Evolutionary conservation across 2,113 vertebrate species (phyloP).

Genomic region (Pagrus major): DNA sequence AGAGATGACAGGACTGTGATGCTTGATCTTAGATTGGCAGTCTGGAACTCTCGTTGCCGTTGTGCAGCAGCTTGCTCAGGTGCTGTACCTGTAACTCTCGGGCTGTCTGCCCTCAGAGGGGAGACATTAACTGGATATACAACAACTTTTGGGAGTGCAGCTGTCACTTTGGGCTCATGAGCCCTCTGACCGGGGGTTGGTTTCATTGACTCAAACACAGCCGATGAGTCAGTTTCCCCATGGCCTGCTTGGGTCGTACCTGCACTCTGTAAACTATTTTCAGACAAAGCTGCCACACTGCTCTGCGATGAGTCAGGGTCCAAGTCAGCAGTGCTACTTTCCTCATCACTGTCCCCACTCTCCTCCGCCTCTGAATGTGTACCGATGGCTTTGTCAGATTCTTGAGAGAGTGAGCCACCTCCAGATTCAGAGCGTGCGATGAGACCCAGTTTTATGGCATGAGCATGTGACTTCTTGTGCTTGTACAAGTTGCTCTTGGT

Average conservation of each 20-base stretch:
- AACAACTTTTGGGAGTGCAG: conserved; percentile 93
- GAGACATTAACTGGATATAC: conserved; percentile 92
- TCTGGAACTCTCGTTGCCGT: conserved; percentile 88
- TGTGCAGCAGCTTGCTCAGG: conserved; percentile 87
- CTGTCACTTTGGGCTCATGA: conserved; percentile 85
- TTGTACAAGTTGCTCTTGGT: conserved; percentile 99
- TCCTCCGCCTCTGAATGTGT: conserved; percentile 94
- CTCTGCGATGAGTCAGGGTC: conserved; percentile 87
- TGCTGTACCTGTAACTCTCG: conserved; percentile 85
- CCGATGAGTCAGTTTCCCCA: conserved; percentile 62
- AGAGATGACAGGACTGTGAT: conserved; percentile 82
- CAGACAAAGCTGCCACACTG: conserved; percentile 83
- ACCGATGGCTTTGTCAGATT: conserved; percentile 92
- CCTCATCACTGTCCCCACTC: conserved; percentile 95
- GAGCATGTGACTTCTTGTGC: conserved; percentile 99
- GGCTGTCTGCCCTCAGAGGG: conserved; percentile 90
- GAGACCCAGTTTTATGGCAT: conserved; percentile 96
- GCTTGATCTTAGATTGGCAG: conserved; percentile 77
- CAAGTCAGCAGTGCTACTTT: conserved; percentile 88
- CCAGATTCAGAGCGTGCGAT: conserved; percentile 90
- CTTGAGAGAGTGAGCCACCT: conserved; percentile 89
- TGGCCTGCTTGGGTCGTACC: conserved; percentile 77
- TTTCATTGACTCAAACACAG: conserved; percentile 79
- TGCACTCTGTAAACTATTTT: conserved; percentile 81
- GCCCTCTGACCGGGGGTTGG: conserved; percentile 75